Conservation (phyloP, 2,797 vertebrate genomes). For the Helarctos malayanus region DNA sequence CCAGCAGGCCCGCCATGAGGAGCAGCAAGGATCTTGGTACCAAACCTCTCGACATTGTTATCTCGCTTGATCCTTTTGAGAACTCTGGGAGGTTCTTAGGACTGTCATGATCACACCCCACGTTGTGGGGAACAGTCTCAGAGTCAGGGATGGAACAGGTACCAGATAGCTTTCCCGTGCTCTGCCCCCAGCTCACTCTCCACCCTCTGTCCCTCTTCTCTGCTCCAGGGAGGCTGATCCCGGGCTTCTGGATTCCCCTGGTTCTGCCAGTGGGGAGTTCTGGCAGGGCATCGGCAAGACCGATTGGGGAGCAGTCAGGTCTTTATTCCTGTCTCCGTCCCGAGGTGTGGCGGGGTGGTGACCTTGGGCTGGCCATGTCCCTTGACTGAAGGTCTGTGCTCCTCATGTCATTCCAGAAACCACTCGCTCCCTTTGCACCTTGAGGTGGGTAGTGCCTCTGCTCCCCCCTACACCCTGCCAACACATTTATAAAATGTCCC, state of each 20-base stretch:
- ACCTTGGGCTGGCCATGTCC: neutral
- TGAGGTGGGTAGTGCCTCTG: neutral
- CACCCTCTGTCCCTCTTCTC: neutral
- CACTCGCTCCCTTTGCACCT: neutral
- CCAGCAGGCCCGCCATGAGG: neutral
- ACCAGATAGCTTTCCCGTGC: neutral
- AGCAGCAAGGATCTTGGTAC: neutral
- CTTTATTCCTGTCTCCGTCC: neutral
- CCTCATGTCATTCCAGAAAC: neutral
- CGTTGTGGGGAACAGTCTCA: neutral
- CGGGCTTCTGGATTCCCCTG: neutral
- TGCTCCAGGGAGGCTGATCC: neutral
- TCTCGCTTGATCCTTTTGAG: neutral
- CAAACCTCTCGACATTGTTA: neutral
- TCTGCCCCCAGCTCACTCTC: too few species aligned
- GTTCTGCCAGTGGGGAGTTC: neutral
- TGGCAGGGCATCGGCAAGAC: neutral
- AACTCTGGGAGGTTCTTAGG: neutral
- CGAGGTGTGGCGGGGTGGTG: neutral
- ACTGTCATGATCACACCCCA: neutral
- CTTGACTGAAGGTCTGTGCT: neutral
- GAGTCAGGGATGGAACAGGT: neutral
- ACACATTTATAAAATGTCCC: neutral
- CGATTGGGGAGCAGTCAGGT: neutral
- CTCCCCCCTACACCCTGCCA: neutral